Conservation (phyloP, 2,113 vertebrate species). For the Malurus cyaneus region DNA sequence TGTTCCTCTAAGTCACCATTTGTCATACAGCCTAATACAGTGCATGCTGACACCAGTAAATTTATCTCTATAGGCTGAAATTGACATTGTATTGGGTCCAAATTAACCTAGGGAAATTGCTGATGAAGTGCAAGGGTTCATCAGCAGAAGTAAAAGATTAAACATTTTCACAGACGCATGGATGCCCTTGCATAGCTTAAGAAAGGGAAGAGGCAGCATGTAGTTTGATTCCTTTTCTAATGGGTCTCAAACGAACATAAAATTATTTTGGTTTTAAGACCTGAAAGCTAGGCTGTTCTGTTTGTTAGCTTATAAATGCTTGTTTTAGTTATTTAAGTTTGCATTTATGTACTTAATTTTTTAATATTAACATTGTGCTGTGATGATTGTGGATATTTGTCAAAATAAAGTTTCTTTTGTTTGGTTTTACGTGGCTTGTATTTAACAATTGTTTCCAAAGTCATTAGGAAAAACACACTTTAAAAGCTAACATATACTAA, state of each 20-base stretch:
- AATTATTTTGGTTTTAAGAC: not conserved
- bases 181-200: not conserved
- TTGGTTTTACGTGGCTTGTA: not conserved
- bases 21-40: not conserved
- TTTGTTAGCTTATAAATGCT: not conserved
- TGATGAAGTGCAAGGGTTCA: not conserved
- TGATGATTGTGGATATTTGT: not conserved
- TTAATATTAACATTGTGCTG: not conserved
- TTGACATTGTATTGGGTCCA: not conserved
- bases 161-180: not conserved
- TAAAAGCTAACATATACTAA: not conserved
- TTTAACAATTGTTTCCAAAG: not conserved
- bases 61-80: not conserved
- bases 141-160: slow-evolving; percentile 43
- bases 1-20: not conserved
- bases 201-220: not conserved
- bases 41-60: not conserved
- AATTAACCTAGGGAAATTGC: not conserved
- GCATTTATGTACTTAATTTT: not conserved
- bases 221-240: not conserved
- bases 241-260: not conserved
- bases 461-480: not conserved
- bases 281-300: not conserved
- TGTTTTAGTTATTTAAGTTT: not conserved
- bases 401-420: not conserved